A percentile compares a stretch with the other conserved stretches of the same genome.
These are phyloP conservation scores for Nannoperca australis DNA, from an alignment of 2,797 vertebrate genomes.

Conservation along the genomic window DNA sequence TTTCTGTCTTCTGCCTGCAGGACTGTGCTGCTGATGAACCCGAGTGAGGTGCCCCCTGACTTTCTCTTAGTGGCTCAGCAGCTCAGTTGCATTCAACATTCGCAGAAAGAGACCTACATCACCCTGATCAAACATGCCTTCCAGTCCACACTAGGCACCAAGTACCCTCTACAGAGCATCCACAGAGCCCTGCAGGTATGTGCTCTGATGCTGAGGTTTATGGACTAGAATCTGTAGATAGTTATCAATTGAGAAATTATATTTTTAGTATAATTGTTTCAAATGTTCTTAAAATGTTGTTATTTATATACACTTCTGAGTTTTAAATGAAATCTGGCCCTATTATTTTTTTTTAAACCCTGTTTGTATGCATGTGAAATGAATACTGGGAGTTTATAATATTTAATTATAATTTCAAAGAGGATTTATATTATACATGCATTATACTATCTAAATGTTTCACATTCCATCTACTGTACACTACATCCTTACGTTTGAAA, in stretches of 20 bases:
- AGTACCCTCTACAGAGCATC: conserved; percentile 85
- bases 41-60: conserved; percentile 88
- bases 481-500: not conserved
- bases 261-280: not conserved
- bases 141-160: conserved; percentile 90
- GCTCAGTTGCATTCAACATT: conserved; percentile 84
- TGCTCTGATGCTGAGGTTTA: not conserved
- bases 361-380: not conserved
- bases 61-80: conserved; percentile 91
- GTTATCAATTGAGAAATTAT: not conserved
- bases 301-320: not conserved
- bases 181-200: conserved; percentile 88
- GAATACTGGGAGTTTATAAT: not conserved
- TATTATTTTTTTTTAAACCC: not conserved
- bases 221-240: not conserved
- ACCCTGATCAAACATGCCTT: conserved; percentile 92
- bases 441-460: not conserved
- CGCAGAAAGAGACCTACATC: conserved; percentile 81
- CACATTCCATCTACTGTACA: not conserved
- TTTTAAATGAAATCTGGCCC: not conserved
- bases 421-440: not conserved
- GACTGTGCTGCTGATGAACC: conserved; percentile 94
- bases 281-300: not conserved
- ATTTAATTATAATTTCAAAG: not conserved
- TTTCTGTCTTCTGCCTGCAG: conserved; percentile 74